A percentile compares a stretch with the other conserved stretches of the same genome.
Evolutionary conservation across 2,888 invertebrate species (phyloP).

Genomic region (Galeopsomyia nigrocyanea): DNA sequence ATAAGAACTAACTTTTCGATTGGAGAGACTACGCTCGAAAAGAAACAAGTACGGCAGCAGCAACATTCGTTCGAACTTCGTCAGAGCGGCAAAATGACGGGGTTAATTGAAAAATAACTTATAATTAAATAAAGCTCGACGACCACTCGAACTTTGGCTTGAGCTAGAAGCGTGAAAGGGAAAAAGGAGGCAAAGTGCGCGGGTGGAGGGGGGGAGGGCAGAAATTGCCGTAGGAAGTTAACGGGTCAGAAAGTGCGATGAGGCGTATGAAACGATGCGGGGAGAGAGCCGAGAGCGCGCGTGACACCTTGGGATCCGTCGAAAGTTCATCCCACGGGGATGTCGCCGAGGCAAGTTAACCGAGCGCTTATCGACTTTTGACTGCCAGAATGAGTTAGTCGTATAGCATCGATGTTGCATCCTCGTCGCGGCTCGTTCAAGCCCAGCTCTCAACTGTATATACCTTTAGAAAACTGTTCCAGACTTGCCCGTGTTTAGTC

Average conservation of each 20-base stretch:
- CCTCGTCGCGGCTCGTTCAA: not conserved
- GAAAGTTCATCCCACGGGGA: constrained; percentile 54
- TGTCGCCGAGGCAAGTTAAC: constrained; percentile 52
- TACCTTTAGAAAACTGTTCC: not conserved
- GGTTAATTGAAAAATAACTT: constrained; percentile 31
- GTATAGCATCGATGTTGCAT: constrained; percentile 16
- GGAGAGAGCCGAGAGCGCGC: constrained; percentile 4
- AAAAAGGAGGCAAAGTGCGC: constrained; percentile 2
- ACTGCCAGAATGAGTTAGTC: constrained; percentile 52
- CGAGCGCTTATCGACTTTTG: constrained; percentile 55
- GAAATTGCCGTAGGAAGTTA: constrained; percentile 24
- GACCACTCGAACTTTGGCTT: constrained; percentile 20
- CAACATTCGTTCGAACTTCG: constrained; percentile 11
- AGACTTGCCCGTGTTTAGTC: too few relatives aligned
- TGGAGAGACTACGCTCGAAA: too few relatives aligned
- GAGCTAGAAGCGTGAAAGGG: not conserved
- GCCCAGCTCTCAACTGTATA: not conserved
- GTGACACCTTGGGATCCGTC: constrained; percentile 42
- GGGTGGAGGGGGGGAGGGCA: not conserved
- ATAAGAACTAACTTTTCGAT: too few relatives aligned
- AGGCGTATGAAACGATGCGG: constrained; percentile 25
- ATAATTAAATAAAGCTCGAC: constrained; percentile 34
- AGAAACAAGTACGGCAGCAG: not conserved
- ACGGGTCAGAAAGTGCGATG: constrained; percentile 37
- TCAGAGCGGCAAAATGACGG: not conserved